A percentile compares a stretch with the other conserved stretches of the same genome.
Conservation (phyloP, 2,797 vertebrate species). For the Melanotaenia pygmaea region DNA sequence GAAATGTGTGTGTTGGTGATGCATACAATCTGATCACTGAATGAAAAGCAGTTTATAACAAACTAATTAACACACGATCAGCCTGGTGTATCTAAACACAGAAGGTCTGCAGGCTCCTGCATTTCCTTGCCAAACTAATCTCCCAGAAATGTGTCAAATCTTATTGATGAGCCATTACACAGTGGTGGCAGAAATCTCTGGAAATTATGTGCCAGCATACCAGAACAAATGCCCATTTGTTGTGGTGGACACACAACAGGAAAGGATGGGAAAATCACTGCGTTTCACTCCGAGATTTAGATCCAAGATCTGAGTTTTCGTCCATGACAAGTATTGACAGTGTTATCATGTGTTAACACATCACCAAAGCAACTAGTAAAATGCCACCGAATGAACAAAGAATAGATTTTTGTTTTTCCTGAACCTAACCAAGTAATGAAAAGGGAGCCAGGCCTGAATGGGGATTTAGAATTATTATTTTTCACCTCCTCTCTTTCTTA, state of each 20-base stretch:
- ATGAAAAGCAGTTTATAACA: constrained; percentile 3
- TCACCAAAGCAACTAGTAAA: no score
- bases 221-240: neutral
- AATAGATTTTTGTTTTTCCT: no score
- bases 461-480: no score
- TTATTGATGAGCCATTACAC: neutral
- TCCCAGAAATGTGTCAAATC: neutral
- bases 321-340: no score
- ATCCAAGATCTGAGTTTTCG: no score
- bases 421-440: no score
- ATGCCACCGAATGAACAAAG: no score
- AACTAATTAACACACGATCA: constrained; percentile 1
- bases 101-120: neutral
- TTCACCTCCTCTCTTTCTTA: no score
- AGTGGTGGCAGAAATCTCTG: neutral
- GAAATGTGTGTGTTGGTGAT: neutral
- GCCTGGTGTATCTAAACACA: neutral
- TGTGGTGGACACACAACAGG: no score
- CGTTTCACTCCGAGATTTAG: neutral
- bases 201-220: neutral
- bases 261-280: neutral
- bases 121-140: neutral
- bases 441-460: no score
- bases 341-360: no score
- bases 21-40: constrained; percentile 1